Base-by-base conservation (phyloP, 2,797 vertebrate genomes). In the Arvicola amphibius region DNA sequence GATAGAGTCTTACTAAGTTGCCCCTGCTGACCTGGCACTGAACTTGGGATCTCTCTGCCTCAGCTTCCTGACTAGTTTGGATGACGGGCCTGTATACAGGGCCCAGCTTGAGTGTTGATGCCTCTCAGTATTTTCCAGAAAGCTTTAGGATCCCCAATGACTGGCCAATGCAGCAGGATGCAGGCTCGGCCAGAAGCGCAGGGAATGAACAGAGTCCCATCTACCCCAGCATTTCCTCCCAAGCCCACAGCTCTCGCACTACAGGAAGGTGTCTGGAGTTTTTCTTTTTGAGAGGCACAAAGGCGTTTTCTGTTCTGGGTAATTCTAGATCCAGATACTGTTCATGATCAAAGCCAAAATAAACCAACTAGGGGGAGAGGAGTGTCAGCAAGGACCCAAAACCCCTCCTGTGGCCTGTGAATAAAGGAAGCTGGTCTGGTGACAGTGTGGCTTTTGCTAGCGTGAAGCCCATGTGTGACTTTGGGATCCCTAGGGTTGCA, bases 181-280 rank as follows among this genome's bases (percentile, higher is more conserved):
- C 3, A 0, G 0, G 7, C 37, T 61, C 9, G 0, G 34, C 12
- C 4, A 34, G 80, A 61, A 23, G 13, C 23, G 0, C 8, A 46
- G 8, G 84, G 16, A 0, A 46, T 12, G 74, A 56, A 9, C 40
- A 2, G 3, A 12, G 0, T 8, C 51, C 25, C 4, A 34, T 59
- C 51, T 95, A 46, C 48, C 16, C 37, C 34, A 5, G 16, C 32
- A 32, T n/a, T 27, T 29, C 2, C 53, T 73, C 56, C 69, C 1
- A 0, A 61, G 65, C 37, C 6, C 21, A 65, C 25, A 17, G 74
- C 16, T 23, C 17, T n/a, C 5, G 8, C 23, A 1, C 29, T 17
- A 61, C 9, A 92, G 69, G 67, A 69, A 92, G 87, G n/a, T 17
- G 29, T 61, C 79, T 56, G 48, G 90, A 9, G 59, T 56, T 34